These are phyloP conservation scores for Andrena cerasifolii DNA, from an alignment of 1,140 invertebrate species.

Conservation along the genomic window DNA sequence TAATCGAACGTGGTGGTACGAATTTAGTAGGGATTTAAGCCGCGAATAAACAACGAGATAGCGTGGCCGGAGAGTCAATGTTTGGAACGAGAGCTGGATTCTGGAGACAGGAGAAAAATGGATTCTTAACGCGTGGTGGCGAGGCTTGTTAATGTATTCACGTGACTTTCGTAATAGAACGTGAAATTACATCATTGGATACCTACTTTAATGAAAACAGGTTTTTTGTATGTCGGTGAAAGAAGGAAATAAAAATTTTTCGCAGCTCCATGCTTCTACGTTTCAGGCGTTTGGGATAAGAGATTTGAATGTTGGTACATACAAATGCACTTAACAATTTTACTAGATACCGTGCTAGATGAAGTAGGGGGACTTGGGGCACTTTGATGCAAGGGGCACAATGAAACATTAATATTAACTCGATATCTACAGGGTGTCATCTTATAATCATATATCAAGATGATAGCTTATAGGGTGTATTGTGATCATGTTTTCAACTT, in stretches of 20 bases:
- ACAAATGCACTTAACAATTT: too few species aligned
- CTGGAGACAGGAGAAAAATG: background rate
- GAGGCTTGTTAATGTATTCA: background rate
- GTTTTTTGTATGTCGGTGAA: background rate
- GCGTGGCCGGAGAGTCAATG: background rate
- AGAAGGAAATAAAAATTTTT: background rate
- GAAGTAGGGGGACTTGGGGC: too few species aligned
- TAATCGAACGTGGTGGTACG: too few species aligned
- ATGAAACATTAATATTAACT: too few species aligned
- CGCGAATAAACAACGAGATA: background rate
- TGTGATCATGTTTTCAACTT: too few species aligned
- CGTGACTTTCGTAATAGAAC: slow-evolving; percentile 11
- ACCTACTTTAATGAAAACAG: slow-evolving; percentile 20
- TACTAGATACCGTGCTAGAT: too few species aligned
- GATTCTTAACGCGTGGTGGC: background rate
- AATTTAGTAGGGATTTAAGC: background rate
- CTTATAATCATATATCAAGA: too few species aligned
- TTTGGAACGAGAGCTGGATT: background rate
- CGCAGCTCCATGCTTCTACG: too few species aligned
- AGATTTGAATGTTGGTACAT: too few species aligned
- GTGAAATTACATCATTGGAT: slow-evolving; percentile 20
- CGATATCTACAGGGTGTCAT: too few species aligned
- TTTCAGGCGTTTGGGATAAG: background rate
- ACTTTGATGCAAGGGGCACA: too few species aligned
- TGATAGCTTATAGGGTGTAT: too few species aligned